Evolutionary conservation across 64 coral and sea anemone genomes (phyloP).

Genomic region (Cladopsammia gracilis): DNA sequence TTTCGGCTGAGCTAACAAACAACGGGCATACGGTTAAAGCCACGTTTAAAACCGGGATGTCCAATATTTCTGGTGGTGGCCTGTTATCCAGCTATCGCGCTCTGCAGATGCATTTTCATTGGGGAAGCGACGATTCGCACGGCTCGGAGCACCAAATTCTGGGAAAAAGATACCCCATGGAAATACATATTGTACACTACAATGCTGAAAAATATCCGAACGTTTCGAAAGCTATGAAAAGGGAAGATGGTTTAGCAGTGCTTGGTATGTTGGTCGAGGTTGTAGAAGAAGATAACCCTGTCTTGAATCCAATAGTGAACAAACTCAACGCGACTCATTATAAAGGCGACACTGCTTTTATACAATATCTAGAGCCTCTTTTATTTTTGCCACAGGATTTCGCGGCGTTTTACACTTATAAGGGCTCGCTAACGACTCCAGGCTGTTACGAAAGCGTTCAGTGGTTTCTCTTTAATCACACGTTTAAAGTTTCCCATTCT

Average conservation of each 20-base stretch:
- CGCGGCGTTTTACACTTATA: slow-evolving; percentile 71
- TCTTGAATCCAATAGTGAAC: slow-evolving; percentile 48
- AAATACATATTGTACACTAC: slow-evolving; percentile 86
- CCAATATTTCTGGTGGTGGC: slow-evolving; percentile 66
- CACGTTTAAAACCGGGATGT: slow-evolving; percentile 43
- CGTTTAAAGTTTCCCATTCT: slow-evolving; percentile 46
- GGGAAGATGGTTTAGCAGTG: slow-evolving; percentile 48
- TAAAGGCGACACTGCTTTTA: slow-evolving; percentile 25
- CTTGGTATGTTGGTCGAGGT: slow-evolving; percentile 60
- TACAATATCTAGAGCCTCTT: slow-evolving; percentile 24
- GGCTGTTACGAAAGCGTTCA: slow-evolving; percentile 80
- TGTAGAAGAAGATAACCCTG: slow-evolving; percentile 25
- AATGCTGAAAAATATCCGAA: slow-evolving; percentile 59
- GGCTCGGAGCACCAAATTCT: slow-evolving; percentile 85
- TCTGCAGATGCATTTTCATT: slow-evolving; percentile 80
- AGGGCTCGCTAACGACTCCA: slow-evolving; percentile 83
- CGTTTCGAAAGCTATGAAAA: background rate
- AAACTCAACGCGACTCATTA: slow-evolving; percentile 40
- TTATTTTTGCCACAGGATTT: slow-evolving; percentile 66
- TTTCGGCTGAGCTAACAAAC: slow-evolving; percentile 61
- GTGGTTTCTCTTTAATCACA: slow-evolving; percentile 90
- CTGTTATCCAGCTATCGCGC: slow-evolving; percentile 48
- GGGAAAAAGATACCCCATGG: slow-evolving; percentile 74
- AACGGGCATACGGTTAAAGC: slow-evolving; percentile 77
- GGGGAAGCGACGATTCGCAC: slow-evolving; percentile 64